Conservation (phyloP, 2,888 invertebrate species). For the Callinectes sapidus region DNA sequence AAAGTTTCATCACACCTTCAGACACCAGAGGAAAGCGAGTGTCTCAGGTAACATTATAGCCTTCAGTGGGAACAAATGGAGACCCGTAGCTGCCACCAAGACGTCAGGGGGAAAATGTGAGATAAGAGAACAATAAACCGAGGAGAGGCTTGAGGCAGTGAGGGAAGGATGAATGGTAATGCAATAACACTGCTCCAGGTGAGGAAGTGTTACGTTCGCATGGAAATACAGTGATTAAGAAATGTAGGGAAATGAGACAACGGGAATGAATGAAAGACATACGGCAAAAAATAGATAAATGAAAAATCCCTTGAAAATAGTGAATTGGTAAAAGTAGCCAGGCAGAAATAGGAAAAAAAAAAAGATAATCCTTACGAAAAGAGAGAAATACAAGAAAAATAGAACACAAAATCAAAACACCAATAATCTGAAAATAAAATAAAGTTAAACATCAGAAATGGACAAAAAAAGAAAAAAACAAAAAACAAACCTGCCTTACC, state of each 20-base stretch:
- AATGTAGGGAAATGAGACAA: not conserved
- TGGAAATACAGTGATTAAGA: not conserved
- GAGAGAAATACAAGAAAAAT: not conserved
- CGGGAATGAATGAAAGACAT: not conserved
- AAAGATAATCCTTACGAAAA: too few relatives aligned
- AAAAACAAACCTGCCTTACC: not conserved
- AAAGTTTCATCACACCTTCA: not conserved
- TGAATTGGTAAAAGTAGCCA: not conserved
- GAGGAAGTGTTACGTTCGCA: not conserved
- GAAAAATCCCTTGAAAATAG: not conserved
- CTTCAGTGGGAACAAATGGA: not conserved
- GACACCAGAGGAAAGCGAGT: not conserved
- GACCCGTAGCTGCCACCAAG: not conserved
- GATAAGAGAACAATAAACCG: not conserved
- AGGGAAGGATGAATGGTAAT: not conserved
- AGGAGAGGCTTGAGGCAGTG: not conserved
- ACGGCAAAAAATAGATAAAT: not conserved
- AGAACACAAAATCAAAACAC: not conserved
- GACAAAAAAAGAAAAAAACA: not conserved
- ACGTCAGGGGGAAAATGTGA: not conserved
- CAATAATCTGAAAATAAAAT: not conserved
- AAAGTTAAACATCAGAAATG: not conserved
- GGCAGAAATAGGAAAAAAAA: not conserved
- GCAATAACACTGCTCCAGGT: not conserved
- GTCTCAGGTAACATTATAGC: not conserved